Percentiles rank a stretch among this genome's conserved stretches.
Evolutionary conservation across 2,797 vertebrate genomes (phyloP).

Genomic region (Anabas testudineus): DNA sequence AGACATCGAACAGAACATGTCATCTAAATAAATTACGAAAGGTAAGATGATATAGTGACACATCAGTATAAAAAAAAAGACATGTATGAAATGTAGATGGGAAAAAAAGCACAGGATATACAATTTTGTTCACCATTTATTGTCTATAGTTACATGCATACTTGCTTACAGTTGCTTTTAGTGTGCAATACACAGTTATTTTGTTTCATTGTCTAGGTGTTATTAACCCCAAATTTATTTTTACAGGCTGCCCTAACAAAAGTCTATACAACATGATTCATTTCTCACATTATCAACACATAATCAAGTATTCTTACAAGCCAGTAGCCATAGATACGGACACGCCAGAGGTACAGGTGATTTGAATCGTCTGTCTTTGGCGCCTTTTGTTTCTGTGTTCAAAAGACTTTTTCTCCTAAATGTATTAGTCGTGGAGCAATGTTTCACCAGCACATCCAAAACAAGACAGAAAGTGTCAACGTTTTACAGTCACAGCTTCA

Average conservation of each 20-base stretch:
- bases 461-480: background rate
- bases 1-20: no score
- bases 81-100: background rate
- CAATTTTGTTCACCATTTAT: slow-evolving; percentile 80
- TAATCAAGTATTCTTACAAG: slow-evolving; percentile 60
- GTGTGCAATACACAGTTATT: slow-evolving; percentile 78
- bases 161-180: slow-evolving; percentile 82
- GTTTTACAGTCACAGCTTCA: slow-evolving; percentile 35
- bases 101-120: background rate
- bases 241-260: slow-evolving; percentile 79
- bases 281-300: slow-evolving; percentile 73
- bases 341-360: background rate
- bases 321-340: slow-evolving; percentile 65
- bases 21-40: no score
- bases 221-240: slow-evolving; percentile 71
- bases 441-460: slow-evolving; percentile 3
- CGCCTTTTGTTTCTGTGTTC: background rate
- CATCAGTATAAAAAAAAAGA: background rate
- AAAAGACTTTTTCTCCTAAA: background rate
- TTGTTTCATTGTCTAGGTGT: slow-evolving; percentile 70
- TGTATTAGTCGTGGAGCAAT: background rate
- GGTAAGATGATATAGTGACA: background rate
- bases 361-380: slow-evolving; percentile 4
- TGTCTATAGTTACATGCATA: slow-evolving; percentile 86
- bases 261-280: slow-evolving; percentile 74